Percentiles rank a stretch among this genome's conserved stretches.
phyloP scores from a whole-genome alignment of 2,888 invertebrate species.

The Caenorhabditis parvicauda region DNA sequence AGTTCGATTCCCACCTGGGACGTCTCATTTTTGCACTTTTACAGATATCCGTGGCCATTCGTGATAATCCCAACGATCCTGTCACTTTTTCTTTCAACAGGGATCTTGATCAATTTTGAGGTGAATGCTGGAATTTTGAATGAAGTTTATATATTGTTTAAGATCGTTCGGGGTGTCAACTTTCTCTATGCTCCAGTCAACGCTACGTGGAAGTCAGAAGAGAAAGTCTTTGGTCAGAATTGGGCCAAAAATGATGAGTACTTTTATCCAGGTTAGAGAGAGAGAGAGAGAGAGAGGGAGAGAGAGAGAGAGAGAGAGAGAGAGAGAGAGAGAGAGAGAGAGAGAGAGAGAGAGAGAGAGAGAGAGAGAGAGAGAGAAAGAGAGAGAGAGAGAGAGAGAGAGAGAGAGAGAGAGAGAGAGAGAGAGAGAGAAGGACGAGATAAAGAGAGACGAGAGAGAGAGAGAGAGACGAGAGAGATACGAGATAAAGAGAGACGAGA shows the following conservation, averaged over 20 bases:
- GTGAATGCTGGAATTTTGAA: neutral
- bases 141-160: neutral
- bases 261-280: constrained; percentile 33
- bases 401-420: too few species aligned
- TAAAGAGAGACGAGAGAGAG: too few species aligned
- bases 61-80: constrained; percentile 46
- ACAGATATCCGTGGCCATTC: constrained; percentile 50
- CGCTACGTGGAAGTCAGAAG: constrained; percentile 52
- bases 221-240: constrained; percentile 45
- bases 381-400: too few species aligned
- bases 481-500: too few species aligned
- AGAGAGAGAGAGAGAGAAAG: too few species aligned
- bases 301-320: too few species aligned
- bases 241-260: constrained; percentile 46
- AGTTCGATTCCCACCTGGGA: too few species aligned
- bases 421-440: too few species aligned
- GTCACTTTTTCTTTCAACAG: constrained; percentile 38
- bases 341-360: too few species aligned
- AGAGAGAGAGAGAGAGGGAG: too few species aligned
- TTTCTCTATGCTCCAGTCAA: constrained; percentile 53
- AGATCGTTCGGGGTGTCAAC: constrained; percentile 41
- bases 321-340: too few species aligned
- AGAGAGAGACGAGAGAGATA: too few species aligned
- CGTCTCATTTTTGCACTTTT: constrained; percentile 1
- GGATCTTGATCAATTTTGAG: constrained; percentile 43